phyloP scores from a whole-genome alignment of 2,113 vertebrate species.

The Sciurus niger region DNA sequence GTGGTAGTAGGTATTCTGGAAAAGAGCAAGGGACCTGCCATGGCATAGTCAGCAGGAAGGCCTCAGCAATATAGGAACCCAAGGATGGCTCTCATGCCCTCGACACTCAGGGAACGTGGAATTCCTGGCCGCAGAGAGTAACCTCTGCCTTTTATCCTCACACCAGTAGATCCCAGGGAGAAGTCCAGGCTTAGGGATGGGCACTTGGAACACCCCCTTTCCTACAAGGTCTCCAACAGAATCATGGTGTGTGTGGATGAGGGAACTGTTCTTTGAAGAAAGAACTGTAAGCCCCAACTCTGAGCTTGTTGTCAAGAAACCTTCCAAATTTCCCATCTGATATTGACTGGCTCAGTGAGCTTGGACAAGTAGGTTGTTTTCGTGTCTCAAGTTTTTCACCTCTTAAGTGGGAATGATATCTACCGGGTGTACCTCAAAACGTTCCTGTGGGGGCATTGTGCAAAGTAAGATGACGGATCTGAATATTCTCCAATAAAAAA shows the following conservation, averaged over 20 bases:
- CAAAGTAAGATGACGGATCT: background rate
- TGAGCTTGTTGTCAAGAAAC: background rate
- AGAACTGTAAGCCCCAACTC: background rate
- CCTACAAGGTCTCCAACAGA: background rate
- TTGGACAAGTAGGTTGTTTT: background rate
- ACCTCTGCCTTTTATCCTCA: background rate
- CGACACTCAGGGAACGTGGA: accelerated
- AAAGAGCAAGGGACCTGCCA: background rate
- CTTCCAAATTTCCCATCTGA: background rate
- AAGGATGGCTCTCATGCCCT: background rate
- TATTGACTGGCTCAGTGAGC: background rate
- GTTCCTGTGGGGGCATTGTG: background rate
- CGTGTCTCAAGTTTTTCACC: background rate
- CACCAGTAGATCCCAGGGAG: background rate
- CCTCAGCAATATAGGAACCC: background rate
- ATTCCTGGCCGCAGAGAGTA: background rate
- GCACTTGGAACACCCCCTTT: background rate
- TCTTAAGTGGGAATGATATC: background rate
- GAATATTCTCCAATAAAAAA: background rate
- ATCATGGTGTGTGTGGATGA: background rate
- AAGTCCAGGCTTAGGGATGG: background rate
- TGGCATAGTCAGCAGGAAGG: background rate
- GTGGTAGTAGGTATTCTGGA: slow-evolving; percentile 76
- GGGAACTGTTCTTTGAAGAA: background rate
- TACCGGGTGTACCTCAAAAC: background rate